Evolutionary conservation across 1,140 invertebrate genomes (phyloP), one percentile per base, ranked within the genome.

Genomic region (Dinoponera quadriceps): DNA sequence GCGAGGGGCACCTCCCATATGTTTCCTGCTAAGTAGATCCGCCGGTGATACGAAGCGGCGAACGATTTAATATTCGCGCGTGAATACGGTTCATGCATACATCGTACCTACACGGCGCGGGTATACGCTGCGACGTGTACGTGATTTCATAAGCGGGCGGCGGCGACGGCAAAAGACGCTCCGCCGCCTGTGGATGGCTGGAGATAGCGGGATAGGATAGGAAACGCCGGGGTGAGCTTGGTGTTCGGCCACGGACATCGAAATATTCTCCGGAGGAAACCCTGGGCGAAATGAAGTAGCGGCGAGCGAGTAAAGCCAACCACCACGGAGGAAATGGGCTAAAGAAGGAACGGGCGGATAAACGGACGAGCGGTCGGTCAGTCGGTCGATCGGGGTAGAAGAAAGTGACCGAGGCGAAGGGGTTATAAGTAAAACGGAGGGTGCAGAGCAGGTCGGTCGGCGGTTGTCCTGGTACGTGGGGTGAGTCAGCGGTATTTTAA

Each of bases 401-500:
- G 54, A 25, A 11, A 77, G 57, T 83, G 83, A 60, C 66, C 55
- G 82, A 33, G 55, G n/a, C 3, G 69, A 59, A 18, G 48, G 62
- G 68, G 55, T 66, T 55, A 44, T 66, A 27, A 68, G 63, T 72
- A 55, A 74, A 68, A 59, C 85, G 71, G 66, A 65, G 66, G 55
- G 62, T 77, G 69, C 85, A 86, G 82, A 84, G 62, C 68, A 78
- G 73, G 27, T 55, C 20, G 49, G 60, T 25, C n/a, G 29, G 77
- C 11, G 0, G 66, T 72, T 78, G 78, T 85, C 57, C 69, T 77
- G 85, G 85, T 89, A 86, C 86, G 88, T 82, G 71, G 78, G 71
- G 90, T 92, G 92, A 92, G 92, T 92, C 91, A 92, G 89, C 89
- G 93, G 93, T 94, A 94, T 94, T 94, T 94, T 94, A 94, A 94